phyloP scores from a whole-genome alignment of 2,888 invertebrate genomes.

The Ochlodes sylvanus region DNA sequence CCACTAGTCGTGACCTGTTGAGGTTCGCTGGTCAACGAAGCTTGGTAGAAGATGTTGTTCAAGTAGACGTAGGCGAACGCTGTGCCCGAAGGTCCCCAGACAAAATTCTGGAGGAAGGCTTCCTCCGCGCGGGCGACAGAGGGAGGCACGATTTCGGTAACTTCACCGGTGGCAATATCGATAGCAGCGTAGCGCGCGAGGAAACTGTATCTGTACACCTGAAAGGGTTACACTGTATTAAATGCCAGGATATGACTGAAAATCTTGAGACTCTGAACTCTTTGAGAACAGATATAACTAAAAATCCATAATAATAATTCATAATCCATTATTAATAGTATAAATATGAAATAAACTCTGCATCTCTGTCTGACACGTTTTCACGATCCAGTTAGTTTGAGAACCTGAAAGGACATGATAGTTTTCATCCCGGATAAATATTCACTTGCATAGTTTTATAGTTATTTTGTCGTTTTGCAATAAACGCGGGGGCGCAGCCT shows the following conservation, averaged over 20 bases:
- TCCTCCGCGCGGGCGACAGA: slow-evolving; percentile 57
- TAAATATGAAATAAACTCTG: no score
- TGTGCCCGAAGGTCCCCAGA: slow-evolving; percentile 91
- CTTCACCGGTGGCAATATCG: slow-evolving; percentile 83
- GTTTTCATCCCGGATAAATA: no score
- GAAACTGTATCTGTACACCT: slow-evolving; percentile 93
- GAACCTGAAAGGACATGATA: no score
- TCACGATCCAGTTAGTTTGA: no score
- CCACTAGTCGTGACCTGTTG: slow-evolving; percentile 87
- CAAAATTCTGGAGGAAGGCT: slow-evolving; percentile 87
- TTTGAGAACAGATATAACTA: no score
- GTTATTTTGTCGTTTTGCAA: no score
- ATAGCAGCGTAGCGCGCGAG: slow-evolving; percentile 90
- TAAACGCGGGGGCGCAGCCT: no score
- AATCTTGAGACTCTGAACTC: neutral
- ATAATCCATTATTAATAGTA: no score
- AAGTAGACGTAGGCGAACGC: slow-evolving; percentile 88
- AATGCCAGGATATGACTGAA: neutral
- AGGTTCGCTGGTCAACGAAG: slow-evolving; percentile 70
- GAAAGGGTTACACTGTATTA: slow-evolving; percentile 49
- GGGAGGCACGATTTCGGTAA: slow-evolving; percentile 59
- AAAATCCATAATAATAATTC: no score
- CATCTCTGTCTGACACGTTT: no score
- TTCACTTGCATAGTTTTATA: no score
- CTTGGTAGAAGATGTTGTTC: slow-evolving; percentile 91